Base-by-base conservation (phyloP, 2,888 invertebrate species). In the Theretra japonica region DNA sequence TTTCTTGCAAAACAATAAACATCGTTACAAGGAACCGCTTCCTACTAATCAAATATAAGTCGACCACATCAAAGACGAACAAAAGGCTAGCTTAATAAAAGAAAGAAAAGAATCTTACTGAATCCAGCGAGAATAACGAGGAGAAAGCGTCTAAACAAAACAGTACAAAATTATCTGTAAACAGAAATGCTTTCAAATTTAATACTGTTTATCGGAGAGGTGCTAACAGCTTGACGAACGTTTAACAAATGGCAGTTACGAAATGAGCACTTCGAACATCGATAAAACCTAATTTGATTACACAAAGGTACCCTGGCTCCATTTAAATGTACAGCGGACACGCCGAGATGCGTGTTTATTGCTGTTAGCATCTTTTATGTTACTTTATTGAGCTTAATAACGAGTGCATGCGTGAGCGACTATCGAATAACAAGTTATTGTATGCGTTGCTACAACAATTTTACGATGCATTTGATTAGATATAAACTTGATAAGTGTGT, bases 321-420 rank as follows among this genome's bases (percentile, higher is more conserved):
- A 75, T 75, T 75, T 73, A 62, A 74, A 74, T 71, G 72, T 69
- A 68, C 71, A 72, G 68, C 75, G 60, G 73, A 69, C 76, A 74
- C 72, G 73, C 11, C 33, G 71, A 73, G 62, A 73, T 33, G 70
- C 60, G 62, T 70, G 68, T 76, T 76, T 75, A 80, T 72, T 72
- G 68, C 57, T 75, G 75, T 75, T 75, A 73, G 73, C 75, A 75
- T 73, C 70, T 77, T 72, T 75, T 15, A 41, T 73, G 74, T 72
- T 70, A 57, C 68, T 73, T 71, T 33, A 74, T 77, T 74, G 69
- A 73, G 71, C 59, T 30, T 70, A 57, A 69, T 69, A 62, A 68
- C 71, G 19, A 53, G 48, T 65, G 62, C 25, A 69, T 23, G 68
- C 70, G 77, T 77, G 72, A 75, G 78, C 56, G 74, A 70, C 72